Conservation (phyloP, 2,113 vertebrate species). For the Crotophaga sulcirostris region DNA sequence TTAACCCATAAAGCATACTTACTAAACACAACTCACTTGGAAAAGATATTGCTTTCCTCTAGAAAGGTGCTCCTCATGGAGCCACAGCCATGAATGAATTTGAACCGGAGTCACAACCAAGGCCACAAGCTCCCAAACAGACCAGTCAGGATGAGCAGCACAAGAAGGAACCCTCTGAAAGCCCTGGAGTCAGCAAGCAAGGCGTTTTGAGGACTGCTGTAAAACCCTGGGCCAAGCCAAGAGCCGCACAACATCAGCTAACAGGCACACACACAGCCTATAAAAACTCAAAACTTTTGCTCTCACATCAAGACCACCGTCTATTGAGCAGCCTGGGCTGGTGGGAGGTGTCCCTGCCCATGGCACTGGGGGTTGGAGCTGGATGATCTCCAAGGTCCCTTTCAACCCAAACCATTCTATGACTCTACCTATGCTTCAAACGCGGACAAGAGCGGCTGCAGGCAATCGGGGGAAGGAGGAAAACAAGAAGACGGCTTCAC, state of each 20-base stretch:
- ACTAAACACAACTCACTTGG: background rate
- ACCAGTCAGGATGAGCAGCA: background rate
- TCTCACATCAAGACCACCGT: background rate
- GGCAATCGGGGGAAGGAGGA: fast-evolving
- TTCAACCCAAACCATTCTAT: too few relatives aligned
- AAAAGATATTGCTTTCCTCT: background rate
- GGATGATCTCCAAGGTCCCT: too few relatives aligned
- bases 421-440: background rate
- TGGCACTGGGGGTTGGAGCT: too few relatives aligned
- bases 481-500: fast-evolving
- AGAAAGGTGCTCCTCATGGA: background rate
- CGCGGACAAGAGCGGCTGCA: fast-evolving
- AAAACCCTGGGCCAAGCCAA: background rate
- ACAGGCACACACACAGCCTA: background rate
- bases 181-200: background rate
- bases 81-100: background rate
- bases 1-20: fast-evolving
- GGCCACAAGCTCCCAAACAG: background rate
- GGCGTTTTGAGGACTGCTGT: too few relatives aligned
- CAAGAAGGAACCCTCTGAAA: fast-evolving
- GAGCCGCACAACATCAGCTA: background rate
- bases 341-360: too few relatives aligned
- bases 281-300: background rate
- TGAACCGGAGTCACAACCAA: background rate
- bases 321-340: too few relatives aligned